Percentiles rank a stretch among this genome's conserved stretches.
phyloP scores from a whole-genome alignment of 2,888 invertebrate species.

The Drosophila helvetica region DNA sequence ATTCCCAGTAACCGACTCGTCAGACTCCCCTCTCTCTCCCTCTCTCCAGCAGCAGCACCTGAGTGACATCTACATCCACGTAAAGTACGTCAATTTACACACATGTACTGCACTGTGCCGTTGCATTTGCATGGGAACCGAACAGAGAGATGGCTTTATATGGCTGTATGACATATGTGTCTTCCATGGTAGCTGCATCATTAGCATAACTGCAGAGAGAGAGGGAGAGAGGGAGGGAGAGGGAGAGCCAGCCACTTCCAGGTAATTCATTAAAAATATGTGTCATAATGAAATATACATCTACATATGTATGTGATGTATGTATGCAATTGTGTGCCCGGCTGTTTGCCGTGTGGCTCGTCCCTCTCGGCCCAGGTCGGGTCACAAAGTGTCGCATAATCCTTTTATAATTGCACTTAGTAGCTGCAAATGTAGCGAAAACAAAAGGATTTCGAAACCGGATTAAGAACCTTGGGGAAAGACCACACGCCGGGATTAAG shows the following conservation, averaged over 20 bases:
- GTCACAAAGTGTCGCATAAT: conserved; percentile 62
- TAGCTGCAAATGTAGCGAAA: conserved; percentile 62
- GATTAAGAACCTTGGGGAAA: conserved; percentile 73
- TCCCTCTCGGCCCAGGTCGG: conserved; percentile 8
- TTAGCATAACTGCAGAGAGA: conserved; percentile 32
- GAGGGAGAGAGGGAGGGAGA: neutral
- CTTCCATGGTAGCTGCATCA: conserved; percentile 11
- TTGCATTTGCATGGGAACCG: conserved; percentile 24
- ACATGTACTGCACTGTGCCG: conserved; percentile 16
- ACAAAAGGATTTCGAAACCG: conserved; percentile 67
- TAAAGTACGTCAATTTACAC: conserved; percentile 34
- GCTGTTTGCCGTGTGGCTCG: neutral
- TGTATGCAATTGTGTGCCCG: conserved; percentile 1
- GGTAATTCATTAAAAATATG: conserved; percentile 71
- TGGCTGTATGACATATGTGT: neutral
- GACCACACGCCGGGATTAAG: conserved; percentile 76
- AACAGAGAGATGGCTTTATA: neutral
- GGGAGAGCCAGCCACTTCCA: conserved; percentile 58
- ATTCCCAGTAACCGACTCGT: conserved; percentile 21
- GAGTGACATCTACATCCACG: conserved; percentile 39
- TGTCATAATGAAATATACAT: conserved; percentile 59
- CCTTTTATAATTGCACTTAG: conserved; percentile 77
- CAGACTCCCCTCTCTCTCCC: too few species aligned
- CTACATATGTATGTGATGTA: conserved; percentile 27
- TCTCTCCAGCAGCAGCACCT: conserved; percentile 19